A percentile compares a stretch with the other conserved stretches of the same genome.
Evolutionary conservation across 1,140 invertebrate genomes (phyloP).

Genomic region (Nebria ingens): DNA sequence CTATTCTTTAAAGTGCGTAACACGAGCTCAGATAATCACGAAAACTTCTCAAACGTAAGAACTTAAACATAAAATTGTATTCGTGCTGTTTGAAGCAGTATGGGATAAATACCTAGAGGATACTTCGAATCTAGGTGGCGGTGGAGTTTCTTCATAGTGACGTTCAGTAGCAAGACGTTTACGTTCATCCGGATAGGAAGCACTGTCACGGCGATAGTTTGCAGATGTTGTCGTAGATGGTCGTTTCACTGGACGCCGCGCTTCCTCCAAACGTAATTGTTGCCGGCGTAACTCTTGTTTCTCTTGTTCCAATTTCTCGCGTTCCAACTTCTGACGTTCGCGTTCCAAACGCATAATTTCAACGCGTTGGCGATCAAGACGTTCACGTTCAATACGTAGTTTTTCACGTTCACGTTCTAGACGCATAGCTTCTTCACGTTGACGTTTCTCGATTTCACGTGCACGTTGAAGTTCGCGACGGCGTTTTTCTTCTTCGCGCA

Average conservation of each 20-base stretch:
- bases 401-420: constrained; percentile 70
- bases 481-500: constrained; percentile 70
- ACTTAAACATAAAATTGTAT: too few species aligned
- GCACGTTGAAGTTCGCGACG: constrained; percentile 57
- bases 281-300: constrained; percentile 70
- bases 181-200: constrained; percentile 23
- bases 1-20: too few species aligned
- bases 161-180: constrained; percentile 31
- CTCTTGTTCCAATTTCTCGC: constrained; percentile 74
- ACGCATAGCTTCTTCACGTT: constrained; percentile 67
- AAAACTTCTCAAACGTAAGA: too few species aligned
- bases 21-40: too few species aligned
- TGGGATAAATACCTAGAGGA: constrained; percentile 24
- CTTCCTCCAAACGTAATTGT: constrained; percentile 44
- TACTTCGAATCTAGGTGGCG: constrained; percentile 34
- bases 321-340: constrained; percentile 67
- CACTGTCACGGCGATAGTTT: constrained; percentile 30
- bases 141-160: constrained; percentile 28
- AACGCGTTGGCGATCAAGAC: constrained; percentile 66
- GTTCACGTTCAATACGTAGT: constrained; percentile 60
- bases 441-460: constrained; percentile 64
- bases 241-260: constrained; percentile 35
- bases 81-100: too few species aligned
- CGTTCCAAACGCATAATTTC: constrained; percentile 70
- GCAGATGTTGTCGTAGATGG: constrained; percentile 29